A percentile compares a stretch with the other conserved stretches of the same genome.
phyloP scores from a whole-genome alignment of 2,797 vertebrate species.

The Otolemur crassicaudatus region DNA sequence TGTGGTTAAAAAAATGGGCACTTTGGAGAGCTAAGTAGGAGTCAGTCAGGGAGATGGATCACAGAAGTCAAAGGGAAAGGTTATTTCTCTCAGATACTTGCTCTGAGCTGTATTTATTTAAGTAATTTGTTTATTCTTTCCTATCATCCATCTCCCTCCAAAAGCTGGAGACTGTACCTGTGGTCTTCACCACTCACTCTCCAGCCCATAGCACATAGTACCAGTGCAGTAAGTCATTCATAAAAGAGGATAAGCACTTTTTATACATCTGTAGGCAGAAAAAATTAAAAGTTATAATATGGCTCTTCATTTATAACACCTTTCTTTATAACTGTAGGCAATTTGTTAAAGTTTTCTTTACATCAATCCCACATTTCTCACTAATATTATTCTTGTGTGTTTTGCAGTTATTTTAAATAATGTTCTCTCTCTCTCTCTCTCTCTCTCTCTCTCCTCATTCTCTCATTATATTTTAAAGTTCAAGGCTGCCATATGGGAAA shows the following conservation, averaged over 20 bases:
- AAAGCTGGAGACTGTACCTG: neutral
- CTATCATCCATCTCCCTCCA: neutral
- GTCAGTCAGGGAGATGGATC: neutral
- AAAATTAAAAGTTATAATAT: neutral
- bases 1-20: neutral
- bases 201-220: neutral
- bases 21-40: neutral
- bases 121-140: slow-evolving; percentile 31
- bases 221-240: neutral
- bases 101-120: neutral
- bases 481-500: neutral
- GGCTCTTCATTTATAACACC: neutral
- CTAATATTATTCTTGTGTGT: neutral
- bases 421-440: neutral
- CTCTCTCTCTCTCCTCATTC: neutral
- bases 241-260: neutral
- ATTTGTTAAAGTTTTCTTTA: slow-evolving; percentile 6
- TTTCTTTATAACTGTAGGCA: slow-evolving; percentile 26
- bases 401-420: slow-evolving; percentile 42
- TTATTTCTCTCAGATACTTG: neutral
- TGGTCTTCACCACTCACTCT: neutral
- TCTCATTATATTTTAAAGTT: neutral
- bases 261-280: neutral
- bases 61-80: neutral
- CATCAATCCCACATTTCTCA: neutral